These are phyloP conservation scores for Ichneumon xanthorius DNA, from an alignment of 2,888 invertebrate genomes.

Conservation along the genomic window DNA sequence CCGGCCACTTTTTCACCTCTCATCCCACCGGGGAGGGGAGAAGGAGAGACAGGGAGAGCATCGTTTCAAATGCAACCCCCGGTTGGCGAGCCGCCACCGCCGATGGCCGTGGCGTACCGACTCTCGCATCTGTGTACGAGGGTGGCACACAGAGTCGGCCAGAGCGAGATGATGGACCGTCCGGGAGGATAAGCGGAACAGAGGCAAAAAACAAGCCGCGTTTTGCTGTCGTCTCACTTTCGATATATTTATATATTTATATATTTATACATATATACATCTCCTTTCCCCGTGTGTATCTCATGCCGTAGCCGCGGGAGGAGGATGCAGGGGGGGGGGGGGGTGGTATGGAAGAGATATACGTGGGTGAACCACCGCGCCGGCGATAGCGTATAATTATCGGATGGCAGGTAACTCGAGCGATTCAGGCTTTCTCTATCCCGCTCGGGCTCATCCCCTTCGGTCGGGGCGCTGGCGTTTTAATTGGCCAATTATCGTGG, in stretches of 20 bases:
- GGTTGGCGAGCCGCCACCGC: conserved; percentile 51
- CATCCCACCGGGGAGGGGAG: conserved; percentile 56
- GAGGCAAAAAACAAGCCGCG: conserved; percentile 23
- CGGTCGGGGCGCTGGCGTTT: conserved; percentile 76
- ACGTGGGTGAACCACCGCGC: conserved; percentile 80
- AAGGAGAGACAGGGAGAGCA: conserved; percentile 41
- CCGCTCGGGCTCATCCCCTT: conserved; percentile 66
- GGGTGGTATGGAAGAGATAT: conserved; percentile 67
- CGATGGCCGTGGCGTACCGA: conserved; percentile 45
- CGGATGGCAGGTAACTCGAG: conserved; percentile 82
- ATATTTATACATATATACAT: background rate
- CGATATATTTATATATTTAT: background rate
- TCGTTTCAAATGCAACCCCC: conserved; percentile 41
- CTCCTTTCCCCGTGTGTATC: conserved; percentile 24
- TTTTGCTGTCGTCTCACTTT: conserved; percentile 38
- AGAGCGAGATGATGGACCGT: conserved; percentile 14
- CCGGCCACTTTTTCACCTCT: conserved; percentile 57
- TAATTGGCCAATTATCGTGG: conserved; percentile 85
- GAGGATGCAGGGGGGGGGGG: too few species aligned
- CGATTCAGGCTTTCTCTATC: conserved; percentile 65
- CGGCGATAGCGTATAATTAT: conserved; percentile 82
- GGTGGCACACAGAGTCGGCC: conserved; percentile 19
- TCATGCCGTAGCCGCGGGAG: conserved; percentile 71
- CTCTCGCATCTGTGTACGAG: conserved; percentile 33
- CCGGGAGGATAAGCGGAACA: conserved; percentile 22